These are phyloP conservation scores for Struthidea cinerea DNA, from an alignment of 2,113 vertebrate genomes.

Conservation along the genomic window DNA sequence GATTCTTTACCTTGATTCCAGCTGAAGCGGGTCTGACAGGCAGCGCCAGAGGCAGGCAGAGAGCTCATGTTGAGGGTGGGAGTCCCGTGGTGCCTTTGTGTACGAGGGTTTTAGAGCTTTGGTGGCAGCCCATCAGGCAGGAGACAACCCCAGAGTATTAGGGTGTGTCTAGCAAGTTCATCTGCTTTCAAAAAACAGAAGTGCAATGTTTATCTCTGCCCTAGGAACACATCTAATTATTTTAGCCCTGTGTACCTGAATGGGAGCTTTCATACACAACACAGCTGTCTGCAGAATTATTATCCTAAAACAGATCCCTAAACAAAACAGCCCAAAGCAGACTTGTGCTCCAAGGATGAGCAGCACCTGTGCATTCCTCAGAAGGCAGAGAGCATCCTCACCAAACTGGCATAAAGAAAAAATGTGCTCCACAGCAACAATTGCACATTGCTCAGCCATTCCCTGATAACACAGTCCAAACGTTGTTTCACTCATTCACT, in stretches of 20 bases:
- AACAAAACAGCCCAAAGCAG: not conserved
- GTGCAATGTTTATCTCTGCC: not conserved
- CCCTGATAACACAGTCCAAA: not conserved
- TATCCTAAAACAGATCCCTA: not conserved
- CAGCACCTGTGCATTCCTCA: not conserved
- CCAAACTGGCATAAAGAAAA: not conserved
- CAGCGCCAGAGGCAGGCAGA: not conserved
- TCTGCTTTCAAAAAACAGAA: not conserved
- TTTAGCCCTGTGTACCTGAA: not conserved
- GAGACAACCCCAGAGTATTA: not conserved
- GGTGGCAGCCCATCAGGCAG: constrained; percentile 6
- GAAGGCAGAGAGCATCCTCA: not conserved
- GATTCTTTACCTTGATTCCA: constrained; percentile 56
- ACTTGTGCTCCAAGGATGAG: not conserved
- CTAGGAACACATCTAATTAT: not conserved
- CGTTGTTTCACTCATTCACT: not conserved
- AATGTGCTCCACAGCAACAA: not conserved
- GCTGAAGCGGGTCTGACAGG: constrained; percentile 27
- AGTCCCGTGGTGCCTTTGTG: constrained; percentile 48
- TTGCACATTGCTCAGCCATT: not conserved
- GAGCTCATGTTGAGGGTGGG: constrained; percentile 1
- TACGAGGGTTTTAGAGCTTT: not conserved
- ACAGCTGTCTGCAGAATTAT: not conserved
- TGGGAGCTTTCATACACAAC: not conserved
- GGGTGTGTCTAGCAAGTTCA: not conserved